Evolutionary conservation across 2,797 vertebrate species (phyloP).

Genomic region (Oceanodroma leucorhoa): DNA sequence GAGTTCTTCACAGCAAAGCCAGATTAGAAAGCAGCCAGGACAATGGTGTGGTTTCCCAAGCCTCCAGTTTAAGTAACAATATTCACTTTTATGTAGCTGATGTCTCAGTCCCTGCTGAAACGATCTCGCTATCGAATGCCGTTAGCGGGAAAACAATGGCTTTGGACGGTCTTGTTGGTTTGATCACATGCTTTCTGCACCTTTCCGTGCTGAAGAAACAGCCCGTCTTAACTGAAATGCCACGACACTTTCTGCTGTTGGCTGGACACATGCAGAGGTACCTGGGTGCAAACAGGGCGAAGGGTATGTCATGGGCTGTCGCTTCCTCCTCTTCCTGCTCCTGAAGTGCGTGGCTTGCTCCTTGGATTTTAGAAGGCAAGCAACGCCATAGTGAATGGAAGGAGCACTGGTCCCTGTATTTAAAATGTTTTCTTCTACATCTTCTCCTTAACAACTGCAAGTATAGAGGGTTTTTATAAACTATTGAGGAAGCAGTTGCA

Average conservation of each 20-base stretch:
- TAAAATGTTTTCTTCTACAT: background rate
- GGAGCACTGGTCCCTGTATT: background rate
- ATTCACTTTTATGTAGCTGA: background rate
- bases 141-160: accelerated
- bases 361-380: background rate
- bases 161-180: background rate
- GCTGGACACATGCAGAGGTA: background rate
- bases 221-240: background rate
- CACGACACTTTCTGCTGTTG: background rate
- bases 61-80: background rate
- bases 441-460: background rate
- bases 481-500: background rate
- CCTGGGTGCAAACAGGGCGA: background rate
- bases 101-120: background rate
- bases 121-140: background rate
- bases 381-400: background rate
- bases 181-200: background rate
- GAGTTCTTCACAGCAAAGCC: background rate
- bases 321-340: background rate
- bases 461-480: background rate
- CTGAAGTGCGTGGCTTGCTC: background rate
- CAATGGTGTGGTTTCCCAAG: background rate
- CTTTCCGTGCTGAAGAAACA: background rate
- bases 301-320: background rate
- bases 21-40: background rate